phyloP scores from a whole-genome alignment of 30 jellyfish, hydroid and myxozoan genomes.

The Chironex yamaguchii region DNA sequence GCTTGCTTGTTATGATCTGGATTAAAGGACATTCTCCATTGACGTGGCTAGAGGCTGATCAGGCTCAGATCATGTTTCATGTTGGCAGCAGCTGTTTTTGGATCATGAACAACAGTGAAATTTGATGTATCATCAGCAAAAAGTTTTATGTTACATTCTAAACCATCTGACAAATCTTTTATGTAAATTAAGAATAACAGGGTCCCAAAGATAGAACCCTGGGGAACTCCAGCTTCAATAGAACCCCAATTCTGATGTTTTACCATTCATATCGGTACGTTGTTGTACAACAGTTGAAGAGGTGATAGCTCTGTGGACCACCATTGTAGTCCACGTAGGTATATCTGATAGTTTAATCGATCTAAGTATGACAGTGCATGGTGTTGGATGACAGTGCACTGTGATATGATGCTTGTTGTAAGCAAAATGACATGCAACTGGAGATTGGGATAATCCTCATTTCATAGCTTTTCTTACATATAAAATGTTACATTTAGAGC shows the following conservation, averaged over 20 bases:
- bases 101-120: constrained; percentile 44
- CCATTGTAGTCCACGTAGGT: no score
- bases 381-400: no score
- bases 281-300: no score
- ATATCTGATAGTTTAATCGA: no score
- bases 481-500: no score
- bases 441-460: no score
- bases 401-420: no score
- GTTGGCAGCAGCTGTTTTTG: constrained; percentile 12
- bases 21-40: constrained; percentile 40
- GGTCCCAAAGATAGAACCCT: constrained; percentile 49
- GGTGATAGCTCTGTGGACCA: no score
- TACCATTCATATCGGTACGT: constrained; percentile 52
- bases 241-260: constrained; percentile 57
- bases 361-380: no score
- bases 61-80: constrained; percentile 44
- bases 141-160: constrained; percentile 16
- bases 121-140: constrained; percentile 51
- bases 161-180: constrained; percentile 38
- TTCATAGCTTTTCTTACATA: no score
- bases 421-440: no score
- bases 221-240: constrained; percentile 47
- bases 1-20: constrained; percentile 12
- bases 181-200: constrained; percentile 23
- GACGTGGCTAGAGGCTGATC: constrained; percentile 34